These are phyloP conservation scores for Epirrhoe alternata DNA, from an alignment of 2,888 invertebrate genomes.

Conservation along the genomic window DNA sequence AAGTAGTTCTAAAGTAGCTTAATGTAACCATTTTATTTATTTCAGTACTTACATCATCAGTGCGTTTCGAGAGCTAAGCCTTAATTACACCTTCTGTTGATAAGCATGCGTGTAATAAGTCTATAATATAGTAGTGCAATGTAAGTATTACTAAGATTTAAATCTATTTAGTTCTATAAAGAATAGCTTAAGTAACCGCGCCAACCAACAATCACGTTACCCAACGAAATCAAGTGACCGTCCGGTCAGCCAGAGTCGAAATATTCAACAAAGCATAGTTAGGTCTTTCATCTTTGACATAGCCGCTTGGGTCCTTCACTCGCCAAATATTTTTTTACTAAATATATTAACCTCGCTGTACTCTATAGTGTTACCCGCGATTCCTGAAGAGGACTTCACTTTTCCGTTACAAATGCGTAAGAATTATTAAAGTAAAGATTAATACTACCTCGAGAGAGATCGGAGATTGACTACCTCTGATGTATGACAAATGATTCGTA, in stretches of 20 bases:
- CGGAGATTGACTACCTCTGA: too few relatives aligned
- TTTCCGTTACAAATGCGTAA: too few relatives aligned
- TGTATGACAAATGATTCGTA: too few relatives aligned
- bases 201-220: conserved; percentile 34
- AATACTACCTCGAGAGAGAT: too few relatives aligned
- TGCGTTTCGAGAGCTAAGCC: neutral
- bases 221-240: conserved; percentile 41
- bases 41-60: neutral
- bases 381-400: too few relatives aligned
- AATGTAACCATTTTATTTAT: neutral
- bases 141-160: conserved; percentile 23
- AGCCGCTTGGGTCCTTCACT: too few relatives aligned
- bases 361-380: too few relatives aligned
- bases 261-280: conserved; percentile 11
- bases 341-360: too few relatives aligned
- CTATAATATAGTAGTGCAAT: conserved; percentile 22
- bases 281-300: too few relatives aligned
- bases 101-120: conserved; percentile 24
- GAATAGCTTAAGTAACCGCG: conserved; percentile 32
- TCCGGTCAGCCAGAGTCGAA: conserved; percentile 21
- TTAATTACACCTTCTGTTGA: conserved; percentile 11
- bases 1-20: neutral
- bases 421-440: too few relatives aligned
- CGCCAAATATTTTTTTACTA: too few relatives aligned
- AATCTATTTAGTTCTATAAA: conserved; percentile 38